Evolutionary conservation across 2,797 vertebrate genomes (phyloP).

Genomic region (Catostomus latipinnis): DNA sequence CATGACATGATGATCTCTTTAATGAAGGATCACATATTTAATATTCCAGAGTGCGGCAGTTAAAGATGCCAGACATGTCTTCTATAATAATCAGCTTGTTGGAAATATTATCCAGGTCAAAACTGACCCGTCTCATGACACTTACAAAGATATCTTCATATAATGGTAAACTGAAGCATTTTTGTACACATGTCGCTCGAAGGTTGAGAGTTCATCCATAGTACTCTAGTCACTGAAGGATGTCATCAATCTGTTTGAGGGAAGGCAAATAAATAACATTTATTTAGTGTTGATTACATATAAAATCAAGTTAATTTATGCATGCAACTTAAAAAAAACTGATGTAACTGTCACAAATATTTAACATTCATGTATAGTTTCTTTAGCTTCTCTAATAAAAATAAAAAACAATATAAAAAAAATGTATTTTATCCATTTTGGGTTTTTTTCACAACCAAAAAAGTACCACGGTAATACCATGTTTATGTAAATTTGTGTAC

Average conservation of each 20-base stretch:
- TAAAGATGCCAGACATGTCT: too few species aligned
- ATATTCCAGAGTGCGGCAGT: too few species aligned
- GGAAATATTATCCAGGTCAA: neutral
- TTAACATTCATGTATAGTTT: too few species aligned
- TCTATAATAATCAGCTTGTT: neutral
- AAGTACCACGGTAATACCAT: neutral
- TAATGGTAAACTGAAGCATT: conserved; percentile 83
- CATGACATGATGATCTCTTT: too few species aligned
- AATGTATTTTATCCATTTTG: too few species aligned
- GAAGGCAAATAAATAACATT: neutral
- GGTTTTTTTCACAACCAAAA: too few species aligned
- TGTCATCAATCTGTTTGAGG: neutral
- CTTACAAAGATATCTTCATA: conserved; percentile 87
- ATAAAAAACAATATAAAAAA: too few species aligned
- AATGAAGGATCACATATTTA: too few species aligned
- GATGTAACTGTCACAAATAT: too few species aligned
- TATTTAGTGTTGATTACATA: too few species aligned
- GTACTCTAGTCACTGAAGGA: neutral
- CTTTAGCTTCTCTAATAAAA: too few species aligned
- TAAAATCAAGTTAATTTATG: neutral
- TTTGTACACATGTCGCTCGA: conserved; percentile 81
- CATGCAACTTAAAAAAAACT: too few species aligned
- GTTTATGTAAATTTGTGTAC: neutral
- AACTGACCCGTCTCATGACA: conserved; percentile 52
- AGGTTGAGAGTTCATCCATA: conserved; percentile 65